Percentiles rank a stretch among this genome's conserved stretches.
Evolutionary conservation across 2,113 vertebrate species (phyloP).

Genomic region (Apistogramma diplotaenia): DNA sequence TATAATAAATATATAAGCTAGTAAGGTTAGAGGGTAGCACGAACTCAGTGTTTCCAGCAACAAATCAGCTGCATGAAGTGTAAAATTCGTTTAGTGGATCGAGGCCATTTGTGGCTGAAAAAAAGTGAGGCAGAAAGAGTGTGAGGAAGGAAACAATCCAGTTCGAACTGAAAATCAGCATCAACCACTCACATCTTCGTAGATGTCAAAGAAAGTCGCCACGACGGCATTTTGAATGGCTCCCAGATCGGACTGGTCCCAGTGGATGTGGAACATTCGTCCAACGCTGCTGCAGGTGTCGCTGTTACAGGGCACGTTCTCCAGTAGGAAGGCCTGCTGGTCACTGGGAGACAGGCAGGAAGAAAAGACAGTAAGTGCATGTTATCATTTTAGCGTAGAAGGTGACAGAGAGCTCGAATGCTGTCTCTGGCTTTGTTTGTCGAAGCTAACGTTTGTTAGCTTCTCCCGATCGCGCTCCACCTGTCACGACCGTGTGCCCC

Average conservation of each 20-base stretch:
- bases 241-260: constrained; percentile 89
- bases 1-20: not conserved
- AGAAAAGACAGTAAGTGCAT: not conserved
- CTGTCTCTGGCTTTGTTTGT: no score
- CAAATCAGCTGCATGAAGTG: not conserved
- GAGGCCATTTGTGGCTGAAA: not conserved
- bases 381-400: not conserved
- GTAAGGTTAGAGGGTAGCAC: not conserved
- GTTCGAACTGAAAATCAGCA: not conserved
- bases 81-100: not conserved
- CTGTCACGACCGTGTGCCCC: no score
- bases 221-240: constrained; percentile 85
- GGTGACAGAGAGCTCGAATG: not conserved
- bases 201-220: constrained; percentile 97
- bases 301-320: constrained; percentile 87
- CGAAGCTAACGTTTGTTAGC: no score
- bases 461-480: no score
- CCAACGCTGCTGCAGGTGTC: constrained; percentile 74
- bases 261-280: constrained; percentile 89
- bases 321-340: constrained; percentile 90
- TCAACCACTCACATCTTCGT: constrained; percentile 90
- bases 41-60: no score
- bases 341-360: constrained; percentile 66
- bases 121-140: not conserved
- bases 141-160: accelerated